phyloP scores from a whole-genome alignment of 2,797 vertebrate genomes.

The Notolepis coatsorum region DNA sequence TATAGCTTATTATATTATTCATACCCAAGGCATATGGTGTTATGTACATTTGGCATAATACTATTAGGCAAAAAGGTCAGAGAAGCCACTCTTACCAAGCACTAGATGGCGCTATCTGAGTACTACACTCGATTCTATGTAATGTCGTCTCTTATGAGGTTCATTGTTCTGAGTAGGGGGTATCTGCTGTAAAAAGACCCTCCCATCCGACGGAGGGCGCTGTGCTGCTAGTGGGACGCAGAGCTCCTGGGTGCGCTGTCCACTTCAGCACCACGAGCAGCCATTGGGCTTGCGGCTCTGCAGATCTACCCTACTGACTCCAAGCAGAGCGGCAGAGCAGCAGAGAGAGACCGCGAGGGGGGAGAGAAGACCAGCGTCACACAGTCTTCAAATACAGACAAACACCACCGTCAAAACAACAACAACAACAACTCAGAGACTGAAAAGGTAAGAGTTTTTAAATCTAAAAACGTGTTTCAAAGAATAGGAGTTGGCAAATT shows the following conservation, averaged over 20 bases:
- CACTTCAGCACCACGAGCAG: conserved; percentile 82
- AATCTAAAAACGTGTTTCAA: conserved; percentile 10
- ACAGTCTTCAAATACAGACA: conserved; percentile 5
- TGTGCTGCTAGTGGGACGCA: neutral
- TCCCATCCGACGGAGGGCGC: conserved; percentile 67
- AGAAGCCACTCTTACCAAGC: too few relatives aligned
- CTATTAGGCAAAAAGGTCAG: neutral
- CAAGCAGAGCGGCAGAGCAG: conserved; percentile 37
- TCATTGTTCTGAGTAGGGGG: too few relatives aligned
- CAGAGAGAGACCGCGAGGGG: conserved; percentile 42
- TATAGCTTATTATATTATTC: neutral
- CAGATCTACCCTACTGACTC: too few relatives aligned
- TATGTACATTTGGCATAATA: neutral
- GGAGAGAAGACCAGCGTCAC: conserved; percentile 28
- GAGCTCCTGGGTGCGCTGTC: conserved; percentile 80
- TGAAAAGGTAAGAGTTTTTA: conserved; percentile 63
- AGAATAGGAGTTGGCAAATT: conserved; percentile 48
- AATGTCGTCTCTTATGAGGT: neutral
- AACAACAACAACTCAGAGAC: conserved; percentile 7
- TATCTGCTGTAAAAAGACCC: conserved; percentile 38
- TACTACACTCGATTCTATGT: neutral
- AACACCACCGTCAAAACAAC: conserved; percentile 5
- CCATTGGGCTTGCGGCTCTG: too few relatives aligned
- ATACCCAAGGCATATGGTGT: neutral
- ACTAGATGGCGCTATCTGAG: conserved; percentile 52